A percentile compares a stretch with the other conserved stretches of the same genome.
These are phyloP conservation scores for Drosophila mayri DNA, from an alignment of 1,140 invertebrate species.

Conservation along the genomic window DNA sequence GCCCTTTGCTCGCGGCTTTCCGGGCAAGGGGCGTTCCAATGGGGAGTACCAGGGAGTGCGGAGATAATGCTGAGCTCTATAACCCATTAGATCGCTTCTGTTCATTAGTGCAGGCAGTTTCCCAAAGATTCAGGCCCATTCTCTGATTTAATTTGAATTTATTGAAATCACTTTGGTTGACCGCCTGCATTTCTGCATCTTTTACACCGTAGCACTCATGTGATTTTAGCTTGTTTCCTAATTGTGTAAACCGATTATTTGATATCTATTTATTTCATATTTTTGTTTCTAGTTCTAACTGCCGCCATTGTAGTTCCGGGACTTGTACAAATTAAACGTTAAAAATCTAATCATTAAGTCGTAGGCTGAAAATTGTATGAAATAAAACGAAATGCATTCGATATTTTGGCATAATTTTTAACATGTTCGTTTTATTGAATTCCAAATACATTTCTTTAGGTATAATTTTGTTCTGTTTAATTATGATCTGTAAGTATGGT, in stretches of 20 bases:
- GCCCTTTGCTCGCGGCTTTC: slow-evolving; percentile 93
- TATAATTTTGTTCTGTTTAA: slow-evolving; percentile 57
- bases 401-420: slow-evolving; percentile 65
- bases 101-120: background rate
- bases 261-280: slow-evolving; percentile 67
- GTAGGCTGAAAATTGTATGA: slow-evolving; percentile 54
- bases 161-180: background rate
- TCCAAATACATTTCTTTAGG: slow-evolving; percentile 74
- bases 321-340: slow-evolving; percentile 63
- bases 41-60: slow-evolving; percentile 80
- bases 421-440: slow-evolving; percentile 79
- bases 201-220: slow-evolving; percentile 63
- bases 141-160: background rate
- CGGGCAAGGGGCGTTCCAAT: slow-evolving; percentile 86
- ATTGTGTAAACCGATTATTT: slow-evolving; percentile 36
- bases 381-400: slow-evolving; percentile 35
- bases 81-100: slow-evolving; percentile 3
- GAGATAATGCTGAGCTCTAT: slow-evolving; percentile 42
- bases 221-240: slow-evolving; percentile 79
- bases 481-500: slow-evolving; percentile 41
- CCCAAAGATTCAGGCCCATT: too few relatives aligned
- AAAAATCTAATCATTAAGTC: slow-evolving; percentile 70
- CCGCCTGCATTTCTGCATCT: slow-evolving; percentile 26
- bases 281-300: slow-evolving; percentile 65
- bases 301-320: slow-evolving; percentile 65